A percentile compares a stretch with the other conserved stretches of the same genome.
These are phyloP conservation scores for Sphenopsis melanotis DNA, from an alignment of 2,797 vertebrate species.

Conservation along the genomic window DNA sequence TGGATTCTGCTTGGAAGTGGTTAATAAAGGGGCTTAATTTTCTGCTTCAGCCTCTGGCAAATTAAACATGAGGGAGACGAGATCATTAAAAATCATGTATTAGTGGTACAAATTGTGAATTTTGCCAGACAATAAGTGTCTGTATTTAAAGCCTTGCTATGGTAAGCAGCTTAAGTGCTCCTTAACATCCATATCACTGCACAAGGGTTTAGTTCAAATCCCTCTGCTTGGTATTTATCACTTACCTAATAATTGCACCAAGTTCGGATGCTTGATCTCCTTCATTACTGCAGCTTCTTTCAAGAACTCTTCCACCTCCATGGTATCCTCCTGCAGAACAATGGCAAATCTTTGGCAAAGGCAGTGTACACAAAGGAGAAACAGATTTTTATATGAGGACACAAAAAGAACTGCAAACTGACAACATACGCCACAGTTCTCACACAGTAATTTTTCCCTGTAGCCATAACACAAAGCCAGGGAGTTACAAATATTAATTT, in stretches of 20 bases:
- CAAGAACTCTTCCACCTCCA: slow-evolving; percentile 98
- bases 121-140: slow-evolving; percentile 18
- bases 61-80: neutral
- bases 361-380: neutral
- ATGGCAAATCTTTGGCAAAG: slow-evolving; percentile 19
- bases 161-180: slow-evolving; percentile 34
- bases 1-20: neutral
- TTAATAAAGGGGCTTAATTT: slow-evolving; percentile 16
- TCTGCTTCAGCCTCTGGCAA: slow-evolving; percentile 24
- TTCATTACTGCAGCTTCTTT: slow-evolving; percentile 99
- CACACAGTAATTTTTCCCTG: neutral
- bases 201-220: slow-evolving; percentile 4
- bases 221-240: slow-evolving; percentile 26
- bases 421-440: neutral
- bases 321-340: slow-evolving; percentile 90
- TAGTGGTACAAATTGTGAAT: slow-evolving; percentile 20
- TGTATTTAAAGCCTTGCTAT: neutral
- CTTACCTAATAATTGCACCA: slow-evolving; percentile 95
- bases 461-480: neutral
- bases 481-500: neutral
- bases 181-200: neutral
- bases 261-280: slow-evolving; percentile 97
- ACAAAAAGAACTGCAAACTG: neutral
- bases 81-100: slow-evolving; percentile 23
- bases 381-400: neutral